Evolutionary conservation across 2,888 invertebrate species (phyloP), one percentile per base, ranked within the genome.

Genomic region (Nephrotoma appendiculata): DNA sequence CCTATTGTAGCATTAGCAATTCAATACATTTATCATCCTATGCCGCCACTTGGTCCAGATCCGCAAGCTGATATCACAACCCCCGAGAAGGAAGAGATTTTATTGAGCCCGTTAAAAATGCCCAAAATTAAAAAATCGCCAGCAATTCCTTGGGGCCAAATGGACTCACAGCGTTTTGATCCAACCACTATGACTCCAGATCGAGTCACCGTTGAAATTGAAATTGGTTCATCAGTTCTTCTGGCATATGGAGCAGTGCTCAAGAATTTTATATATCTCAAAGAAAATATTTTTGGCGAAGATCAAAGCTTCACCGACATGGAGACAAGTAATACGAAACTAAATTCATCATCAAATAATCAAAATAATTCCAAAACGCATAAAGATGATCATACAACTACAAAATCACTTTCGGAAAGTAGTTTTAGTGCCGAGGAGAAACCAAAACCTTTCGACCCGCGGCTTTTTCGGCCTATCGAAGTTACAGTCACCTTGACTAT

Each of bases 281-380:
- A 98, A 71, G 99, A 99, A 92, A 99, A 99, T 90, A 97, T 99
- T 88, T 98, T 99, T 91, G 99, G 99, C 0, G 98, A 98, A 91
- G 97, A 98, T 92, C 98, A 99, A 92, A 94, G 94, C 41, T 98
- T 98, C 90, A 97, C 97, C 0, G 98, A 98, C 89, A 98, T 98
- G 96, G 96, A 96, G 89, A 94, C 95, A 88, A 92, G 92, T 11
- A 92, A 92, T 89, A 90, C 90, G 7, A 92, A 92, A 48, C 92
- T 94, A 0, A 93, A 92, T 5, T 90, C 92, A 45, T 92, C 92
- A 15, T 90, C 91, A 0, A 88, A 87, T 15, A 92, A 91, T 87
- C 90, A 92, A 91, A 91, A 92, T 86, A 91, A 92, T 86, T 91
- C 91, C 86, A 93, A 93, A 52, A 91, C 89, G 88, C 89, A 86